Base-by-base conservation (phyloP, 2,797 vertebrate genomes). In the Philypnodon macrostomus region DNA sequence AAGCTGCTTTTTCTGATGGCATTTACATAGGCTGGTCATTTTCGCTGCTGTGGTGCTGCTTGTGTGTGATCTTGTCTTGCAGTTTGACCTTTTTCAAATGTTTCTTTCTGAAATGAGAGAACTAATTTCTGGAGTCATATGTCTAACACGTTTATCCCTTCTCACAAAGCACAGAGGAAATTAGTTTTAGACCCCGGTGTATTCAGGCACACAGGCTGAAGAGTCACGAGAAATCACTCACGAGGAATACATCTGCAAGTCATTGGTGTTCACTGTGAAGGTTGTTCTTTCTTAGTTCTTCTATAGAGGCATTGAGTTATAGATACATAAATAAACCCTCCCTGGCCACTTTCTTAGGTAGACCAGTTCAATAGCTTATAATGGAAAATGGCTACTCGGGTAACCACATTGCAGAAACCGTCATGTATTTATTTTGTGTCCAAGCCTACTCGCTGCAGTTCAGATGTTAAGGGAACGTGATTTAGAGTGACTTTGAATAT, bases 21-120 rank as follows among this genome's bases (percentile, higher is more conserved):
- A 45, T 64, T 15, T 39, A 21, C 17, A 47, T 52, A 65, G 65
- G 54, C 21, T 3, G 30, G 13, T 57, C 53, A 41, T 47, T 31
- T 58, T 55, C 31, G 59, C 27, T 9, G 15, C 42, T 38, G 26
- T 34, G 41, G 30, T 19, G 59, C 27, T 9, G 15, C 42, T 38
- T 21, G 37, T 45, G 30, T 19, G 6, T 60, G 47, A 7, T 1
- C 13, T 21, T 21, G 2, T 40, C 53, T 14, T 32, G 14, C 27
- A 29, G 17, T 15, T 46, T 66, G 33, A 71, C 72, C 66, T 76
- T 47, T 67, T 47, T 67, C 58, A 30, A n/a, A 56, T 30, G 18
- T 37, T 38, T 32, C 10, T 21, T 2, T 21, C 2, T 56, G 7
- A 37, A 32, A 33, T 47, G 44, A 38, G 35, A 27, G 35, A 50